A percentile compares a stretch with the other conserved stretches of the same genome.
Evolutionary conservation across 2,113 vertebrate species (phyloP).

Genomic region (Megalops atlanticus): DNA sequence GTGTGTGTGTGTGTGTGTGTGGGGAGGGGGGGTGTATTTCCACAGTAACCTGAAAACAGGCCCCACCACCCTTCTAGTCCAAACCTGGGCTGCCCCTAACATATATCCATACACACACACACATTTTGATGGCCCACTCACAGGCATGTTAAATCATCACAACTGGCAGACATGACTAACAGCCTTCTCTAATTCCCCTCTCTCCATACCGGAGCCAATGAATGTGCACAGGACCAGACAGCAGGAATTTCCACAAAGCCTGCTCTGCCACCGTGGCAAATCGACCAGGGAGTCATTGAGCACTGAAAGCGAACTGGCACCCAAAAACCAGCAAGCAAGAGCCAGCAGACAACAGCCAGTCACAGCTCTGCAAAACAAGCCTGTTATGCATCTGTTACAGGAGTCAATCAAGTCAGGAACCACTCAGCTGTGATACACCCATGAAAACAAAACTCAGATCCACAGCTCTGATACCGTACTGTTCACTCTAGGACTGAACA

Average conservation of each 20-base stretch:
- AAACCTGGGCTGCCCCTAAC: background rate
- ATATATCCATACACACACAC: background rate
- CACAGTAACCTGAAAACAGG: background rate
- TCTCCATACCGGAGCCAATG: background rate
- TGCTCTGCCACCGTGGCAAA: background rate
- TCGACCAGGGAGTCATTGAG: too few species aligned
- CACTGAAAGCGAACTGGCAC: too few species aligned
- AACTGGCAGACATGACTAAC: constrained; percentile 28
- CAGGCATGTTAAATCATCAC: constrained; percentile 22
- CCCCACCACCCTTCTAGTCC: background rate
- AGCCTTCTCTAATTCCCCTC: too few species aligned
- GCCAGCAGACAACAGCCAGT: background rate
- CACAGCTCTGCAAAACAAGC: too few species aligned
- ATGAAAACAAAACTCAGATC: background rate
- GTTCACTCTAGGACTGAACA: background rate
- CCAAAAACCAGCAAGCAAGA: too few species aligned
- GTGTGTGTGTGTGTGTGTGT: too few species aligned
- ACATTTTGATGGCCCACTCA: background rate
- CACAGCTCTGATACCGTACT: background rate
- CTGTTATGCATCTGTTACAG: background rate
- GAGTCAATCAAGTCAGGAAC: background rate
- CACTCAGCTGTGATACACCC: background rate
- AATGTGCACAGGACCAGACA: too few species aligned
- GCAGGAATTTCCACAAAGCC: too few species aligned
- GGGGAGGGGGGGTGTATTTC: background rate